Conservation (phyloP, 2,888 invertebrate genomes). For the Eilema sororculum region DNA sequence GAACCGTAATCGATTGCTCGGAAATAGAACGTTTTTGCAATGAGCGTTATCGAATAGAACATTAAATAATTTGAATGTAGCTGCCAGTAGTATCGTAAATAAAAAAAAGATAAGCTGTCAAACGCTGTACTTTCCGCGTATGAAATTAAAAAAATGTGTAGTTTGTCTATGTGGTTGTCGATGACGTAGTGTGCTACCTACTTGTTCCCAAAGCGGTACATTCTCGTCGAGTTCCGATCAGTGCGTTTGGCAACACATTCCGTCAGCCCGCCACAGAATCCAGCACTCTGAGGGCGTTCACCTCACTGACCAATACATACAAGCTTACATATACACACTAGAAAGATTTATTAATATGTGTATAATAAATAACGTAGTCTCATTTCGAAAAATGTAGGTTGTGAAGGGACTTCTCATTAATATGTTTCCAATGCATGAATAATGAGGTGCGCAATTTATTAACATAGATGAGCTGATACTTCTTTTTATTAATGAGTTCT, state of each 20-base stretch:
- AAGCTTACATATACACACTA: constrained; percentile 45
- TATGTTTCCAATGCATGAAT: constrained; percentile 2
- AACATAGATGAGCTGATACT: not conserved
- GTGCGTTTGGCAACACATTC: constrained; percentile 84
- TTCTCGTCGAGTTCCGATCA: constrained; percentile 78
- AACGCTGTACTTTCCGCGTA: constrained; percentile 37
- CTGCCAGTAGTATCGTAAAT: not conserved
- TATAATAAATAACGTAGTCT: constrained; percentile 30
- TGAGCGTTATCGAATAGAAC: constrained; percentile 10
- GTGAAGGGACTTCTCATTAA: constrained; percentile 23
- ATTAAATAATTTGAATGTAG: constrained; percentile 20
- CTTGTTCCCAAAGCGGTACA: constrained; percentile 68
- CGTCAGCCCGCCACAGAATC: constrained; percentile 74
- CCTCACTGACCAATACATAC: constrained; percentile 64
- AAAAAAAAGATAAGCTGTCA: constrained; percentile 41
- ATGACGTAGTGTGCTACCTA: constrained; percentile 55
- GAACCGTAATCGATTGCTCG: constrained; percentile 5
- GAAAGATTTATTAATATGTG: constrained; percentile 33
- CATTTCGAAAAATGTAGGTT: constrained; percentile 32
- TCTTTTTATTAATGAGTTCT: not conserved
- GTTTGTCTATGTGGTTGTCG: constrained; percentile 29
- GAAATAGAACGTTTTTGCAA: constrained; percentile 15
- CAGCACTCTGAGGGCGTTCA: constrained; percentile 74
- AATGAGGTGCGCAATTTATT: not conserved
- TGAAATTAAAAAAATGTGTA: constrained; percentile 33